phyloP scores from a whole-genome alignment of 2,113 vertebrate species.

The Gavialis gangeticus region DNA sequence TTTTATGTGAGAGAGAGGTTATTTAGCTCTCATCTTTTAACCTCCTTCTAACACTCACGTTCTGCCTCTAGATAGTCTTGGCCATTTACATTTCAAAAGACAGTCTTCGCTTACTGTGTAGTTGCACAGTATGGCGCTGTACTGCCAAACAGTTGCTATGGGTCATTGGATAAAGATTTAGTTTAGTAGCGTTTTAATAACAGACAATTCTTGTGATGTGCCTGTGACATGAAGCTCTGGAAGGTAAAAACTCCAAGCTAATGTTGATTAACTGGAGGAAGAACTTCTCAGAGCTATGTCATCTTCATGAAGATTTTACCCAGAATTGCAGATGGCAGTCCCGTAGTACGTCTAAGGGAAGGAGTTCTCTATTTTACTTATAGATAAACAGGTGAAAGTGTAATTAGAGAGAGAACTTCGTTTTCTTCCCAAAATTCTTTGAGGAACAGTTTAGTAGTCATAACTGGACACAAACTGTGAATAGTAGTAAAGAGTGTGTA shows the following conservation, averaged over 20 bases:
- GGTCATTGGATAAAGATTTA: not conserved
- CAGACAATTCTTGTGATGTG: not conserved
- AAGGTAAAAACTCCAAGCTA: not conserved
- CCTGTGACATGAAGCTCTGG: not conserved
- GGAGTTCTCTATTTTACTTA: not conserved
- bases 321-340: not conserved
- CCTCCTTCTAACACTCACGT: not conserved
- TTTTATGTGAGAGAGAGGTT: not conserved
- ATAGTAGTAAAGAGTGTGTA: no score
- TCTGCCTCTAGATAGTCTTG: not conserved
- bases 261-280: not conserved
- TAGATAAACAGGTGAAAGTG: not conserved
- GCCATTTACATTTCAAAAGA: not conserved
- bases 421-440: not conserved
- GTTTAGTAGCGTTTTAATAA: not conserved
- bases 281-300: not conserved
- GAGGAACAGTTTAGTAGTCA: not conserved
- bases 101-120: not conserved
- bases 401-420: not conserved
- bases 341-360: not conserved
- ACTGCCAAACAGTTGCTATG: not conserved
- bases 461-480: not conserved
- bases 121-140: no score
- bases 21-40: not conserved
- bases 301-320: not conserved